These are phyloP conservation scores for Sebastes steindachneri DNA, from an alignment of 2,797 vertebrate genomes.

Conservation along the genomic window DNA sequence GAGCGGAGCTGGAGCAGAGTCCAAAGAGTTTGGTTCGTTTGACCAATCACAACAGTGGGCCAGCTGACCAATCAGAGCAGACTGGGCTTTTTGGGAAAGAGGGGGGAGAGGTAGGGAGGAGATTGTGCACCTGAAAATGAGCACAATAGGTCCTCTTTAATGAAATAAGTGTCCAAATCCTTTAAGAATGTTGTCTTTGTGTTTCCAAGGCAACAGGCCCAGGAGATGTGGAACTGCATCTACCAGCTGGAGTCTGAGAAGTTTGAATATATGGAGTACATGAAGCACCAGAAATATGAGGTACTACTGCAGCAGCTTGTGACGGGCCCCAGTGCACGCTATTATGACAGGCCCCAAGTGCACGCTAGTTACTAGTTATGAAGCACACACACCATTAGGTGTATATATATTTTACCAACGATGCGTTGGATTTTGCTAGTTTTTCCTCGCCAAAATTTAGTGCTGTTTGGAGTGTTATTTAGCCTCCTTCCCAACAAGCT, in stretches of 20 bases:
- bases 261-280: conserved; percentile 89
- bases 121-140: too few species aligned
- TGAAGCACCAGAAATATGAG: conserved; percentile 92
- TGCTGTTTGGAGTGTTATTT: too few species aligned
- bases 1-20: too few species aligned
- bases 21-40: too few species aligned
- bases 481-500: too few species aligned
- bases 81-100: too few species aligned
- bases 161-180: not conserved
- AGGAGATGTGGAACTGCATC: conserved; percentile 90
- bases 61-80: too few species aligned
- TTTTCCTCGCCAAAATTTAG: too few species aligned
- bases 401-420: not conserved
- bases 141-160: too few species aligned
- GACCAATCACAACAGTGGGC: too few species aligned
- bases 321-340: not conserved
- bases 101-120: too few species aligned
- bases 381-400: not conserved
- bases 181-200: not conserved
- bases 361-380: not conserved
- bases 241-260: conserved; percentile 92
- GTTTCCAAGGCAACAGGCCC: conserved; percentile 83
- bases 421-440: not conserved
- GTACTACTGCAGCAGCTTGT: conserved; percentile 56
- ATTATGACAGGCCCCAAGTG: not conserved